Conservation (phyloP, 1,140 invertebrate species). For the Elymnias hypermnestra region DNA sequence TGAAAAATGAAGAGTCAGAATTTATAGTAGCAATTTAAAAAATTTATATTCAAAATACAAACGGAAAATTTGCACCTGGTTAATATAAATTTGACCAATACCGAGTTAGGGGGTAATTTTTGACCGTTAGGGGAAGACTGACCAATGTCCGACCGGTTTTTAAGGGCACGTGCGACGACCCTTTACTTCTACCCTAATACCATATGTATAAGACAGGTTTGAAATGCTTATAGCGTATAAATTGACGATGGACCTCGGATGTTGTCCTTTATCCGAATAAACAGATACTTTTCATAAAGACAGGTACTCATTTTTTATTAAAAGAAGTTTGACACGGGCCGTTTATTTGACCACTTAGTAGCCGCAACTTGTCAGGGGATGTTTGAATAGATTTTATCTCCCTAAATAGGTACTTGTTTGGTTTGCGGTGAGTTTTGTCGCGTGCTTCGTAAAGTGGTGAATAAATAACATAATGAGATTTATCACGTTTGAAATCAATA, state of each 20-base stretch:
- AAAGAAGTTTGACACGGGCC: slow-evolving; percentile 51
- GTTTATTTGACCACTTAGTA: slow-evolving; percentile 59
- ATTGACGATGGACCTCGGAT: slow-evolving; percentile 59
- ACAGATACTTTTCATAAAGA: slow-evolving; percentile 42
- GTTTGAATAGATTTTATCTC: slow-evolving; percentile 57
- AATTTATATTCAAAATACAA: not conserved
- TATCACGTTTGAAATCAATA: slow-evolving; percentile 12
- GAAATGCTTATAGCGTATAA: slow-evolving; percentile 32
- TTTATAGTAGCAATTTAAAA: too few species aligned
- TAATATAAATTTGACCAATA: slow-evolving; percentile 33
- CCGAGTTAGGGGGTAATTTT: slow-evolving; percentile 4
- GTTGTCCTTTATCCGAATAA: slow-evolving; percentile 44
- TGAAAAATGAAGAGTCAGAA: too few species aligned
- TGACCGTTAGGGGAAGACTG: slow-evolving; percentile 24
- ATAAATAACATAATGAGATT: slow-evolving; percentile 37
- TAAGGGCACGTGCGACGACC: slow-evolving; percentile 5
- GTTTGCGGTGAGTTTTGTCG: slow-evolving; percentile 39
- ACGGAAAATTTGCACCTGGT: slow-evolving; percentile 38
- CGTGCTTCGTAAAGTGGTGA: slow-evolving; percentile 33
- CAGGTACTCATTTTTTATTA: slow-evolving; percentile 51
- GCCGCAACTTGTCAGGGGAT: slow-evolving; percentile 48
- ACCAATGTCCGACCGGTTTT: slow-evolving; percentile 58
- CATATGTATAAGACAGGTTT: slow-evolving; percentile 18
- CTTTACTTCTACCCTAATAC: too few species aligned
- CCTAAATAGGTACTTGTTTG: slow-evolving; percentile 35